Base-by-base conservation (phyloP, 2,113 vertebrate species). In the Manacus vitellinus region DNA sequence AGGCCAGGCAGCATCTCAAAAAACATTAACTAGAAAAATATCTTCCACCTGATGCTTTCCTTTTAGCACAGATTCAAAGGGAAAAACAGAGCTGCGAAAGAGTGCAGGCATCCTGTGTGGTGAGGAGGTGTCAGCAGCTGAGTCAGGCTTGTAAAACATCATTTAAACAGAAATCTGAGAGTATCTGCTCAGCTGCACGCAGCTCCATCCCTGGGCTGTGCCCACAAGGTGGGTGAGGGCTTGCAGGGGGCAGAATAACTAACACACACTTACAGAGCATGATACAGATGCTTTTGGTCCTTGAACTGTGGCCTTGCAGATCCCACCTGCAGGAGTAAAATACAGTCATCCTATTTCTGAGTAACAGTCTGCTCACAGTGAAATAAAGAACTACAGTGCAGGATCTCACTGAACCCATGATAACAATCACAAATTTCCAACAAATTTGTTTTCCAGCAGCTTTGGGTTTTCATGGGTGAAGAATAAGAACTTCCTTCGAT, bases 21-120 rank as follows among this genome's bases (percentile, higher is more conserved):
- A 97, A 97, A 92, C 90, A 92, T 10, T 52, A 83, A 77, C 85
- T 89, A 90, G 92, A 96, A 94, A 94, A 93, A 79, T 49, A 74
- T n/a, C 74, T 94, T 83, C 67, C 39, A 90, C 85, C 89, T 88
- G 39, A 70, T 85, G 51, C 47, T 80, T 94, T 94, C 59, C 47
- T 94, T 37, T 77, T 62, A 93, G 55, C 22, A 54, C 47, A 80
- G 63, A 59, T 88, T 89, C 67, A 88, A 88, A 86, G 82, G 85
- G 35, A 49, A 88, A 92, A 92, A 41, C 61, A 77, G 70, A 81
- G 62, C 62, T 4, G 74, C 77, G 62, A 43, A 86, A 80, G 77
- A 66, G 39, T 43, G 39, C 67, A 83, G 92, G 90, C 75, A 92
- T 96, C 82, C 90, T 92, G 71, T 74, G 55, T 71, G 94, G 75